phyloP scores from a whole-genome alignment of 1,140 invertebrate genomes.

The Aphaenogaster floridana region DNA sequence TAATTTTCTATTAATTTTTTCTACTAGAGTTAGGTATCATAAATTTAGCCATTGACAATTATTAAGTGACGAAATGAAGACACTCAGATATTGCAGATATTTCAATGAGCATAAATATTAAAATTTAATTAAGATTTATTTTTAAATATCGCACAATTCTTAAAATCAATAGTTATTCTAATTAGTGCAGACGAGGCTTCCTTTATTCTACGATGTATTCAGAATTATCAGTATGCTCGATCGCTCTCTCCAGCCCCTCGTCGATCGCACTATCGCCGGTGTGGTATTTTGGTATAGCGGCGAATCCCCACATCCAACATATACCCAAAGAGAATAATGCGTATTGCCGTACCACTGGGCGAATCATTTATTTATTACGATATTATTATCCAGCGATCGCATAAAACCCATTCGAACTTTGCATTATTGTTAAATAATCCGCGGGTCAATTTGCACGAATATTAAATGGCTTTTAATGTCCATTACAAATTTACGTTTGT shows the following conservation, averaged over 20 bases:
- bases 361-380: slow-evolving; percentile 65
- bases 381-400: slow-evolving; percentile 55
- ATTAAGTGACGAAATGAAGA: neutral
- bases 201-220: neutral
- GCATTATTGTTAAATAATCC: slow-evolving; percentile 69
- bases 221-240: neutral
- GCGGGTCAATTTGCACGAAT: slow-evolving; percentile 65
- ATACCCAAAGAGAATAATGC: slow-evolving; percentile 38
- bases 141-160: neutral
- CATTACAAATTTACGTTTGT: slow-evolving; percentile 43
- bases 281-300: slow-evolving; percentile 12
- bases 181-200: neutral
- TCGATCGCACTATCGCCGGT: neutral
- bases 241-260: neutral
- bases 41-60: neutral
- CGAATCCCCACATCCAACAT: neutral
- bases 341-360: slow-evolving; percentile 22
- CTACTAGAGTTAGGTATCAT: neutral
- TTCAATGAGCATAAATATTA: slow-evolving; percentile 1
- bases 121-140: slow-evolving; percentile 6
- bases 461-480: slow-evolving; percentile 55
- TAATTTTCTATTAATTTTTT: neutral
- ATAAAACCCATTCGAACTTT: slow-evolving; percentile 71
- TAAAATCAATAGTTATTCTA: neutral
- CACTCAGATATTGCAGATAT: neutral